phyloP scores from a whole-genome alignment of 2,888 invertebrate species.

The Sialis fuliginosa region DNA sequence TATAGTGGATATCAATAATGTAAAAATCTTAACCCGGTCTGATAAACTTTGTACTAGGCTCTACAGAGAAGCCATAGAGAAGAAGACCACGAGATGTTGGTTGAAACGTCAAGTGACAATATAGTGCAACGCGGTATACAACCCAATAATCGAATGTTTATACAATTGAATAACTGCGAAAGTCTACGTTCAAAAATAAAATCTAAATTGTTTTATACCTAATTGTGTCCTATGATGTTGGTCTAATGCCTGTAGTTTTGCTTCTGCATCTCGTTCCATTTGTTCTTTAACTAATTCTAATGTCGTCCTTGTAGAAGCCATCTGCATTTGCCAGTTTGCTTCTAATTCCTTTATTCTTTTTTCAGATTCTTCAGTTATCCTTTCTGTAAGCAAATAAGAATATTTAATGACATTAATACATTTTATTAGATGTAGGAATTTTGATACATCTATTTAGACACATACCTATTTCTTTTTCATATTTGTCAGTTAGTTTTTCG shows the following conservation, averaged over 20 bases:
- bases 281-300: slow-evolving; percentile 29
- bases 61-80: too few species aligned
- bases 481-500: slow-evolving; percentile 43
- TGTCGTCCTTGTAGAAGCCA: slow-evolving; percentile 23
- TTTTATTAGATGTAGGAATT: background rate
- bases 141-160: too few species aligned
- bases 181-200: too few species aligned
- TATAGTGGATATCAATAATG: too few species aligned
- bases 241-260: slow-evolving; percentile 26
- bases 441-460: background rate
- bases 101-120: too few species aligned
- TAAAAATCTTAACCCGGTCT: too few species aligned
- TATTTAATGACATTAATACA: background rate
- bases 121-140: too few species aligned
- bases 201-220: slow-evolving; percentile 24
- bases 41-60: too few species aligned
- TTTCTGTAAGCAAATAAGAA: slow-evolving; percentile 18
- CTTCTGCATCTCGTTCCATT: slow-evolving; percentile 27
- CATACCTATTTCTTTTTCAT: slow-evolving; percentile 49
- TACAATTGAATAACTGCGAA: too few species aligned
- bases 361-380: slow-evolving; percentile 23
- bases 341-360: slow-evolving; percentile 24
- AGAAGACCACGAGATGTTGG: too few species aligned
- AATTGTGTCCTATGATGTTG: slow-evolving; percentile 41
- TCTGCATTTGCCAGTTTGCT: slow-evolving; percentile 24